These are phyloP conservation scores for Drosophila putrida DNA, from an alignment of 2,888 invertebrate species.

Conservation along the genomic window DNA sequence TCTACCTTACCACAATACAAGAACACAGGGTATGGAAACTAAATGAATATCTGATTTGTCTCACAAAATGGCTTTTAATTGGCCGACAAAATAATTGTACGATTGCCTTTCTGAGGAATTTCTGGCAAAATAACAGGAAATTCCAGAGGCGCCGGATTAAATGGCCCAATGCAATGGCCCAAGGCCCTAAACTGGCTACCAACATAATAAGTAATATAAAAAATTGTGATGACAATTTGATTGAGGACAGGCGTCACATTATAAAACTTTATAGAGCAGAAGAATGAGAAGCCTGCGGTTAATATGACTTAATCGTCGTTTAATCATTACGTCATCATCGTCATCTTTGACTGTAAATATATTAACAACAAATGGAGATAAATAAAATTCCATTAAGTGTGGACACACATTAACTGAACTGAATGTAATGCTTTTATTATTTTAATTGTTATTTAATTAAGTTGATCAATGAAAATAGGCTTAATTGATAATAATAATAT, in stretches of 20 bases:
- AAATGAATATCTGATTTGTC: conserved; percentile 9
- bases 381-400: conserved; percentile 36
- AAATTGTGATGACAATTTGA: conserved; percentile 42
- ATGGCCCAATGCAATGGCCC: conserved; percentile 26
- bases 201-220: background rate
- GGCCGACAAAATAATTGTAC: conserved; percentile 26
- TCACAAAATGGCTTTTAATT: conserved; percentile 44
- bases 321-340: conserved; percentile 33
- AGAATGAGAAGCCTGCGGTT: conserved; percentile 12
- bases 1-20: background rate
- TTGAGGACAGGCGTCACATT: conserved; percentile 19
- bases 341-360: conserved; percentile 17
- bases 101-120: conserved; percentile 6
- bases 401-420: background rate
- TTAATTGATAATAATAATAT: conserved; percentile 2
- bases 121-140: conserved; percentile 33
- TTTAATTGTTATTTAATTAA: conserved; percentile 12
- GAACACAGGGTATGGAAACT: background rate
- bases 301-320: conserved; percentile 22
- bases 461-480: conserved; percentile 10
- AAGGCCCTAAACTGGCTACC: conserved; percentile 2
- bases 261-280: conserved; percentile 30
- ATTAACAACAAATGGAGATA: conserved; percentile 29
- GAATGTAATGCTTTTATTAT: conserved; percentile 1
- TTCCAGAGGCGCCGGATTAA: conserved; percentile 43